Conservation (phyloP, 2,113 vertebrate species). For the Sturnira hondurensis region DNA sequence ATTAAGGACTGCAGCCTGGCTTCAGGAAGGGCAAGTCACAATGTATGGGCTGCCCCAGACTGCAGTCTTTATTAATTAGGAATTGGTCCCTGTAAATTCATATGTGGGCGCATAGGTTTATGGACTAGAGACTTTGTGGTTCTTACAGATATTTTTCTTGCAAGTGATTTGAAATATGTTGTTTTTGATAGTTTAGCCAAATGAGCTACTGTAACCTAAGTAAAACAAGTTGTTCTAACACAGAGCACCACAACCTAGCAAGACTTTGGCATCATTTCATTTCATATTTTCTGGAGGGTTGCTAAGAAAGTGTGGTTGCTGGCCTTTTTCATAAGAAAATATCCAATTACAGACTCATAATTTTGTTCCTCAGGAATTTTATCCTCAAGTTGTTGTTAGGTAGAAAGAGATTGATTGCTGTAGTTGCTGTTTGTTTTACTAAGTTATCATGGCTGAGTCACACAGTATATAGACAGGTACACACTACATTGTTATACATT, state of each 20-base stretch:
- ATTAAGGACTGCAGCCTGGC: not conserved
- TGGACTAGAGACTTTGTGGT: not conserved
- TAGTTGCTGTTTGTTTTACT: not conserved
- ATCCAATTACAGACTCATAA: not conserved
- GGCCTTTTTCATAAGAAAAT: not conserved
- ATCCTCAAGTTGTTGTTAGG: not conserved
- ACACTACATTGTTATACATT: not conserved
- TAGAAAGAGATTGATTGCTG: not conserved
- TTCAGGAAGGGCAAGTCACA: not conserved
- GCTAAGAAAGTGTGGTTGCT: not conserved
- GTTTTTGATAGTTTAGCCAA: slow-evolving; percentile 31
- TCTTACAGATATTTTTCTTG: slow-evolving; percentile 46
- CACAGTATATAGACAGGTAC: not conserved
- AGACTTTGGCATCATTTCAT: not conserved
- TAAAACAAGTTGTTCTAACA: not conserved
- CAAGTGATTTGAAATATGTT: slow-evolving; percentile 13
- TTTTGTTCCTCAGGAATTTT: not conserved
- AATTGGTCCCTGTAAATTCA: not conserved
- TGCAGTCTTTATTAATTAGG: not conserved
- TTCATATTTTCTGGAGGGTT: not conserved
- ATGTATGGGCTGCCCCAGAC: not conserved
- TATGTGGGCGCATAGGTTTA: not conserved
- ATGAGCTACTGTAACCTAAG: not conserved
- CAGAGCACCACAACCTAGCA: not conserved
- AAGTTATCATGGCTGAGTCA: not conserved